Evolutionary conservation across 2,888 invertebrate species (phyloP).

Genomic region (Listrodromus nycthemerus): DNA sequence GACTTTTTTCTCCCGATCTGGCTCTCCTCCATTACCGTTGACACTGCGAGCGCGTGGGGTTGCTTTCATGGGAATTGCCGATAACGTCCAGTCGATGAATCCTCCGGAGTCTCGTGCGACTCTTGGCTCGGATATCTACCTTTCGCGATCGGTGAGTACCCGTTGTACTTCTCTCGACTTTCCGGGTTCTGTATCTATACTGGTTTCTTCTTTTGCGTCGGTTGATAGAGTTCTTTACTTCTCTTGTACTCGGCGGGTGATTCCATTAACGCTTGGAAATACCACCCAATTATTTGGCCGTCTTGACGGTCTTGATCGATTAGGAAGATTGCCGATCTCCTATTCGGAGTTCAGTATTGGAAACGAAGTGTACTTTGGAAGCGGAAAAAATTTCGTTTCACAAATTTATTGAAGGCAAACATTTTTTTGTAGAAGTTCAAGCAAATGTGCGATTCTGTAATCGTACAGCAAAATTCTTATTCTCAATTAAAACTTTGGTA

Average conservation of each 20-base stretch:
- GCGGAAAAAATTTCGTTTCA: too few species aligned
- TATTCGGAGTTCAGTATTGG: constrained; percentile 11
- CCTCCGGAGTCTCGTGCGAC: constrained; percentile 20
- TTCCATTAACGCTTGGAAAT: constrained; percentile 30
- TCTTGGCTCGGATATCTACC: background rate
- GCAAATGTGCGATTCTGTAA: too few species aligned
- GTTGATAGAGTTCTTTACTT: constrained; percentile 26
- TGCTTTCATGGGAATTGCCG: constrained; percentile 50
- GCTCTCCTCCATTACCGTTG: constrained; percentile 33
- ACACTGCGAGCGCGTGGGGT: constrained; percentile 12
- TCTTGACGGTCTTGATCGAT: constrained; percentile 34
- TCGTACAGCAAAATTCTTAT: too few species aligned
- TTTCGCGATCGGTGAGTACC: background rate
- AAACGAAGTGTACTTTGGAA: background rate
- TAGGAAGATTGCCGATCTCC: constrained; percentile 41
- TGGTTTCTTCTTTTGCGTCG: background rate
- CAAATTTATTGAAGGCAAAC: too few species aligned
- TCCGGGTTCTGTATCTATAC: background rate
- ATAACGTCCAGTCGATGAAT: constrained; percentile 53
- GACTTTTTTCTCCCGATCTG: background rate
- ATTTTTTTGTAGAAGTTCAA: too few species aligned
- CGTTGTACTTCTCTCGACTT: background rate
- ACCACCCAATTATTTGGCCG: background rate
- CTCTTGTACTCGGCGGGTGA: constrained; percentile 26
- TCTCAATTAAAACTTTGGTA: too few species aligned